Evolutionary conservation across 2,113 vertebrate genomes (phyloP).

Genomic region (crab-eating macaque (Macaca fascicularis)): DNA sequence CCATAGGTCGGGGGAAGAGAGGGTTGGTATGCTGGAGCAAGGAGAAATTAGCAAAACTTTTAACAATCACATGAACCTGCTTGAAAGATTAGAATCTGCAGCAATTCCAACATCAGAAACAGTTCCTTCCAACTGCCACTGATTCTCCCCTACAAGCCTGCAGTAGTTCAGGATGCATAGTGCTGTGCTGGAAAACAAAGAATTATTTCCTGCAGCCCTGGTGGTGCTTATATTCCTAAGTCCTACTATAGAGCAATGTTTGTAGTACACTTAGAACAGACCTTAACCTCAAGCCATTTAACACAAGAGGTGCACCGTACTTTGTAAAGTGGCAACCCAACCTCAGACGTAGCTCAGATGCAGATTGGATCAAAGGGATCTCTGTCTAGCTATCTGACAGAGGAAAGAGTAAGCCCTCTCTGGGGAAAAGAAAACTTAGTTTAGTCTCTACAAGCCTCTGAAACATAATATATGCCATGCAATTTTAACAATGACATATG

Average conservation of each 20-base stretch:
- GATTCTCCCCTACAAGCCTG: neutral
- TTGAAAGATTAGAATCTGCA: neutral
- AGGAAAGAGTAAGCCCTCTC: neutral
- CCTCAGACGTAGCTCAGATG: neutral
- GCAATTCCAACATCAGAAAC: neutral
- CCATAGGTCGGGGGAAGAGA: neutral
- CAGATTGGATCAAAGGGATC: neutral
- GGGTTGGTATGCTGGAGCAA: neutral
- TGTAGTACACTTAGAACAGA: neutral
- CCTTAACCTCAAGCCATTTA: neutral
- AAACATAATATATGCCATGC: neutral
- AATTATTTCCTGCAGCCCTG: neutral
- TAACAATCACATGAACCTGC: neutral
- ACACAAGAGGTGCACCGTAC: neutral
- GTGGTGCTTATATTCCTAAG: neutral
- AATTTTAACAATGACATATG: neutral
- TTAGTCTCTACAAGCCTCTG: neutral
- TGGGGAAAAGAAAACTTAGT: neutral
- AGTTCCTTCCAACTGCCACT: neutral
- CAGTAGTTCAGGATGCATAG: neutral
- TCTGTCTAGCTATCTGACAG: neutral
- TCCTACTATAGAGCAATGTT: neutral
- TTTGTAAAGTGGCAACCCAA: neutral
- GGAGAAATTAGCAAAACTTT: neutral
- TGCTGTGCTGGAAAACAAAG: neutral